Evolutionary conservation across 2,113 vertebrate genomes (phyloP).

Genomic region (Pygoscelis antarcticus): DNA sequence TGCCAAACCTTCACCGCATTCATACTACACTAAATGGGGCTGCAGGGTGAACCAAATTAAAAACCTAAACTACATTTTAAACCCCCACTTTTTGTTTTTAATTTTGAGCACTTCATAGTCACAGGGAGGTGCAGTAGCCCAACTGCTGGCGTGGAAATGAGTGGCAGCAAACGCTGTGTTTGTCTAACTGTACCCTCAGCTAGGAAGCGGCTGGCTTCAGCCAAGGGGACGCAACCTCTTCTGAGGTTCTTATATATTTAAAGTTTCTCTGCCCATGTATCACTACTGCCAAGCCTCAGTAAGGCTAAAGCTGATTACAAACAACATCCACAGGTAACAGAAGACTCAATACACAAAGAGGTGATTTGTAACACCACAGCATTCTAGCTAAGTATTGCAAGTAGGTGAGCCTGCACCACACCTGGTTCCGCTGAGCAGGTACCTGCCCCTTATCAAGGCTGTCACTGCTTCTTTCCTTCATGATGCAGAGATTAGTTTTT

Average conservation of each 20-base stretch:
- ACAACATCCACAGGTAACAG: neutral
- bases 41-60: neutral
- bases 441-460: neutral
- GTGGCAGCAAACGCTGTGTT: accelerated
- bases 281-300: neutral
- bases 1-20: neutral
- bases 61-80: neutral
- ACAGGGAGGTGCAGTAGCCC: neutral
- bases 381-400: neutral
- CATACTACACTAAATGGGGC: neutral
- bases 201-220: neutral
- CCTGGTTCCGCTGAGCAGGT: neutral
- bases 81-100: neutral
- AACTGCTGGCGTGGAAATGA: accelerated
- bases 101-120: neutral
- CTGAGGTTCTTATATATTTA: neutral
- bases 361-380: neutral
- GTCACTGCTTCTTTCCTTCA: neutral
- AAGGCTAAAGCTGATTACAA: neutral
- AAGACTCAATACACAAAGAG: neutral
- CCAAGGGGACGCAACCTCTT: neutral
- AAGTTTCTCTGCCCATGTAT: neutral
- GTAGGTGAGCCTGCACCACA: neutral
- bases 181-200: neutral
- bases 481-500: neutral